Evolutionary conservation across 2,797 vertebrate genomes (phyloP).

Genomic region (Acipenser ruthenus): DNA sequence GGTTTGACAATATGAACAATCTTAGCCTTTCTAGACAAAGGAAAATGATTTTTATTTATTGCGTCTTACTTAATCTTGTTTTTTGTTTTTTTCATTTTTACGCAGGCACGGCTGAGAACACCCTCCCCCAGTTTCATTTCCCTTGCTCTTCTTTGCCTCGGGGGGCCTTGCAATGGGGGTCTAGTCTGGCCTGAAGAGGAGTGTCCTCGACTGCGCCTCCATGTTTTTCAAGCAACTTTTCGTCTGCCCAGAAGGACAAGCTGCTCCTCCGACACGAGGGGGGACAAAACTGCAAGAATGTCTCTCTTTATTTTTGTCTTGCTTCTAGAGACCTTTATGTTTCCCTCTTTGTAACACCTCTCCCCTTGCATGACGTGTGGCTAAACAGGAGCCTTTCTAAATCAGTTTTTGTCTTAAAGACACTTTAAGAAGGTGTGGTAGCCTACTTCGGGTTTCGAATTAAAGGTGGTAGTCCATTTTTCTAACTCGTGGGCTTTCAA

Average conservation of each 20-base stretch:
- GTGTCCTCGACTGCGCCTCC: constrained; percentile 69
- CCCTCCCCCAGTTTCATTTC: constrained; percentile 73
- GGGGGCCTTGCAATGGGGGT: constrained; percentile 67
- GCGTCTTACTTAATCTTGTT: background rate
- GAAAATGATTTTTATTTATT: background rate
- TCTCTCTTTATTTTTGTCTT: constrained; percentile 62
- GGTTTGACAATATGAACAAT: too few relatives aligned
- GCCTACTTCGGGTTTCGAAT: constrained; percentile 47
- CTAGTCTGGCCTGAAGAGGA: constrained; percentile 69
- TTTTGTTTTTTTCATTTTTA: constrained; percentile 25
- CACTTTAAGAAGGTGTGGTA: constrained; percentile 49
- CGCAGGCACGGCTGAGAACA: constrained; percentile 64
- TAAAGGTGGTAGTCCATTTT: constrained; percentile 41
- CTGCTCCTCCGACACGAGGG: constrained; percentile 60
- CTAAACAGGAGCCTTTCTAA: constrained; percentile 55
- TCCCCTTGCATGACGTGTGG: constrained; percentile 75
- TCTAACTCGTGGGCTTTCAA: too few relatives aligned
- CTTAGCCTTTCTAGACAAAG: too few relatives aligned
- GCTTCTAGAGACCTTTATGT: constrained; percentile 61
- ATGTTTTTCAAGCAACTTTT: constrained; percentile 73
- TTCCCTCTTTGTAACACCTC: constrained; percentile 48
- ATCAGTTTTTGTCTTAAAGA: constrained; percentile 60
- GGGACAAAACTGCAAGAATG: constrained; percentile 63
- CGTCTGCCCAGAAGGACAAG: constrained; percentile 71
- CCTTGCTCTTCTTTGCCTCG: constrained; percentile 75